These are phyloP conservation scores for Lateolabrax maculatus DNA, from an alignment of 2,797 vertebrate species.

Conservation along the genomic window DNA sequence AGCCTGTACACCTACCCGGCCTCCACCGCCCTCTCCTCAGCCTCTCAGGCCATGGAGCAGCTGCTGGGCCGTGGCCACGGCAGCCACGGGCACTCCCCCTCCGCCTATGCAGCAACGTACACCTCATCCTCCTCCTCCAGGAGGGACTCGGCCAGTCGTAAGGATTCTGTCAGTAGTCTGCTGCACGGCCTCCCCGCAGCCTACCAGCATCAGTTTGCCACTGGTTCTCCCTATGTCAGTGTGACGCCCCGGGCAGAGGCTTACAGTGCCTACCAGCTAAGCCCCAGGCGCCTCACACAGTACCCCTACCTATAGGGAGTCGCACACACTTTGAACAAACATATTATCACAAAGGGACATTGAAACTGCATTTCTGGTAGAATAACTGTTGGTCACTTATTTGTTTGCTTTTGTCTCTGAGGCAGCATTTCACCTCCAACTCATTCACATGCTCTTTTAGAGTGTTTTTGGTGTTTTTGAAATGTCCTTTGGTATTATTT, in stretches of 20 bases:
- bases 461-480: slow-evolving; percentile 75
- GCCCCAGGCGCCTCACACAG: slow-evolving; percentile 94
- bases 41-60: slow-evolving; percentile 94
- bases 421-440: slow-evolving; percentile 65
- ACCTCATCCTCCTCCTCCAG: slow-evolving; percentile 84
- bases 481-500: slow-evolving; percentile 64
- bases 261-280: slow-evolving; percentile 96
- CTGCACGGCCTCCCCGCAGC: slow-evolving; percentile 92
- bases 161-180: slow-evolving; percentile 89
- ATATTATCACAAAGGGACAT: slow-evolving; percentile 58
- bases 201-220: slow-evolving; percentile 93
- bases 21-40: slow-evolving; percentile 90
- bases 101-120: slow-evolving; percentile 87
- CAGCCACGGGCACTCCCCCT: slow-evolving; percentile 80
- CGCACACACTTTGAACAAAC: slow-evolving; percentile 28
- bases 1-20: slow-evolving; percentile 93
- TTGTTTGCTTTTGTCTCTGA: slow-evolving; percentile 67
- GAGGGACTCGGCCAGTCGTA: slow-evolving; percentile 88
- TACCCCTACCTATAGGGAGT: slow-evolving; percentile 92
- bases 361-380: slow-evolving; percentile 57
- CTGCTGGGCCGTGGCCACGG: slow-evolving; percentile 79
- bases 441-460: slow-evolving; percentile 72
- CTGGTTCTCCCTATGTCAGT: slow-evolving; percentile 90
- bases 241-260: slow-evolving; percentile 85
- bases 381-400: slow-evolving; percentile 64